Conservation (phyloP, 2,797 vertebrate genomes). For the Telmatherina bonti region DNA sequence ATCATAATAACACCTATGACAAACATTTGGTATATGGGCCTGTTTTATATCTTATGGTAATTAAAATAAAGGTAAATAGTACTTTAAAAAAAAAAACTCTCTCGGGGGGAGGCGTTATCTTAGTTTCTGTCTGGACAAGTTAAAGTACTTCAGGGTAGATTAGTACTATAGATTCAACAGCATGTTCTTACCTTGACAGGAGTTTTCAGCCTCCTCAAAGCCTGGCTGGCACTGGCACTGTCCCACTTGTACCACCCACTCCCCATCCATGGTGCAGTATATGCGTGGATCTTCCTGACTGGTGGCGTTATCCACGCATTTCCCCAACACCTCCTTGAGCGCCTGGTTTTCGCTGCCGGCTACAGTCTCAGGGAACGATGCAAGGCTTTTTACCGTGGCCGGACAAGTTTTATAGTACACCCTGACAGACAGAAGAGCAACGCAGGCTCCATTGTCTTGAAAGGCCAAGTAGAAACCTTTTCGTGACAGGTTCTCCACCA, state of each 20-base stretch:
- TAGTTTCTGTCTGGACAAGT: constrained; percentile 16
- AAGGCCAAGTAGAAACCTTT: constrained; percentile 98
- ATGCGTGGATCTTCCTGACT: constrained; percentile 86
- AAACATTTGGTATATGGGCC: constrained; percentile 48
- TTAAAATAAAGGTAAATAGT: constrained; percentile 33
- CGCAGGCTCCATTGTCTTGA: constrained; percentile 94
- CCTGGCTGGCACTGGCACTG: constrained; percentile 90
- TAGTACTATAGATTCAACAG: constrained; percentile 19
- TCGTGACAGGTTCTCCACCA: constrained; percentile 87
- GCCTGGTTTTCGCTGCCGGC: constrained; percentile 87
- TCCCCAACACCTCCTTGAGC: constrained; percentile 87
- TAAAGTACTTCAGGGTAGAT: constrained; percentile 14
- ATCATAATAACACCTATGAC: constrained; percentile 67
- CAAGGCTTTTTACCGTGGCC: constrained; percentile 84
- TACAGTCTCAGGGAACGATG: constrained; percentile 90
- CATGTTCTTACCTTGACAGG: constrained; percentile 87
- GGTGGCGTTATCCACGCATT: constrained; percentile 87
- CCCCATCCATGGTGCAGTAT: constrained; percentile 91
- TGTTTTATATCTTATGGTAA: constrained; percentile 49
- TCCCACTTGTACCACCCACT: constrained; percentile 93
- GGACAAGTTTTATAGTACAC: constrained; percentile 96
- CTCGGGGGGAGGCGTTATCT: constrained; percentile 15
- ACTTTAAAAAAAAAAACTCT: constrained; percentile 21
- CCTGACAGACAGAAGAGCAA: constrained; percentile 90
- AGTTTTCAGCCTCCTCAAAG: constrained; percentile 82